These are phyloP conservation scores for Meleagris gallopavo DNA, from an alignment of 2,113 vertebrate species.

Conservation along the genomic window DNA sequence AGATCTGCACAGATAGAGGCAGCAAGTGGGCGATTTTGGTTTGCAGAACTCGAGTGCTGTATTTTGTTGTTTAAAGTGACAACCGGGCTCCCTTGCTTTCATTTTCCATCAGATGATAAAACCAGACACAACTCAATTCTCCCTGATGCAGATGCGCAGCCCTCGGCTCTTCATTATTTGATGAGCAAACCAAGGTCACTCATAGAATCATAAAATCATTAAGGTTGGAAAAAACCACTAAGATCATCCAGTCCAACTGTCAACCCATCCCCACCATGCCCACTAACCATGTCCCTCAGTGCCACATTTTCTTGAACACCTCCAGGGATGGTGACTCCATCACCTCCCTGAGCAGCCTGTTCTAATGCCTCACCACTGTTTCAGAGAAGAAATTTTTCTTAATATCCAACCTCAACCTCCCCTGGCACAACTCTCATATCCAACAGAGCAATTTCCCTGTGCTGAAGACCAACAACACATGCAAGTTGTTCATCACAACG, in stretches of 20 bases:
- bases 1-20: not conserved
- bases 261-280: too few relatives aligned
- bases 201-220: too few relatives aligned
- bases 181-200: not conserved
- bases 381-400: too few relatives aligned
- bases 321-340: too few relatives aligned
- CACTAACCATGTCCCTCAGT: too few relatives aligned
- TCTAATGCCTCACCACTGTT: too few relatives aligned
- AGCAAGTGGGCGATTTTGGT: not conserved
- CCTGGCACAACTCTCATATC: not conserved
- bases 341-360: too few relatives aligned
- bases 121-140: not conserved
- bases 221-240: too few relatives aligned
- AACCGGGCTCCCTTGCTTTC: not conserved
- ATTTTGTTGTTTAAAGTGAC: not conserved
- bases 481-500: not conserved
- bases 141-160: not conserved
- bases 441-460: not conserved
- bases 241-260: too few relatives aligned
- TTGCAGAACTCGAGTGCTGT: not conserved
- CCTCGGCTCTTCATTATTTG: fast-evolving
- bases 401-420: too few relatives aligned
- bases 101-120: not conserved
- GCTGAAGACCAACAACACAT: conserved; percentile 6
- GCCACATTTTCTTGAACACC: too few relatives aligned